These are phyloP conservation scores for Calcarius lapponicus DNA, from an alignment of 2,797 vertebrate genomes.

Conservation along the genomic window DNA sequence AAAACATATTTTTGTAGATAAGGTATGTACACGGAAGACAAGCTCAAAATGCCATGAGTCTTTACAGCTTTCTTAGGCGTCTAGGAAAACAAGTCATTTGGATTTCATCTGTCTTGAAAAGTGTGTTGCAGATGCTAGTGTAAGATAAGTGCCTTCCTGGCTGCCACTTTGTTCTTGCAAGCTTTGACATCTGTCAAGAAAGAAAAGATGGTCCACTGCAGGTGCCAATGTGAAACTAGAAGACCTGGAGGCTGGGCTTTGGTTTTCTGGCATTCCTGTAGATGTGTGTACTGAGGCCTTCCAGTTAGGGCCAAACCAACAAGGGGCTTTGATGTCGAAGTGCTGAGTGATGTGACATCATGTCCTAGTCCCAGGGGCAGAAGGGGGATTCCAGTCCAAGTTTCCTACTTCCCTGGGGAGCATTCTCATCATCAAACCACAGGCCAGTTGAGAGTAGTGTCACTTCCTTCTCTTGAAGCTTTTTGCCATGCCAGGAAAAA, in stretches of 20 bases:
- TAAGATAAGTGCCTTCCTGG: not conserved
- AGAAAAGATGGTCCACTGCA: not conserved
- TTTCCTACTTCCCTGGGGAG: constrained; percentile 42
- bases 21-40: rapidly evolving
- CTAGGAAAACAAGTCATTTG: not conserved
- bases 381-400: constrained; percentile 49
- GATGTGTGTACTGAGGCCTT: not conserved
- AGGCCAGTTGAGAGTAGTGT: constrained; percentile 11
- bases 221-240: not conserved
- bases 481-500: constrained; percentile 36
- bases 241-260: not conserved
- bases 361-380: not conserved
- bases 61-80: not conserved
- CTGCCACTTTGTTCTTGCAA: not conserved
- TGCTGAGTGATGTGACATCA: not conserved
- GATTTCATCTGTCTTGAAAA: not conserved
- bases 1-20: not conserved
- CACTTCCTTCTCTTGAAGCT: constrained; percentile 58
- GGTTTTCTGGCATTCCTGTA: not conserved
- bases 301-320: not conserved
- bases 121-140: not conserved
- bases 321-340: not conserved
- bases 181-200: not conserved
- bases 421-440: constrained; percentile 28
- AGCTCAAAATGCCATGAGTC: not conserved